Conservation (phyloP, 23 tunicate genomes). For the Styela clava region DNA sequence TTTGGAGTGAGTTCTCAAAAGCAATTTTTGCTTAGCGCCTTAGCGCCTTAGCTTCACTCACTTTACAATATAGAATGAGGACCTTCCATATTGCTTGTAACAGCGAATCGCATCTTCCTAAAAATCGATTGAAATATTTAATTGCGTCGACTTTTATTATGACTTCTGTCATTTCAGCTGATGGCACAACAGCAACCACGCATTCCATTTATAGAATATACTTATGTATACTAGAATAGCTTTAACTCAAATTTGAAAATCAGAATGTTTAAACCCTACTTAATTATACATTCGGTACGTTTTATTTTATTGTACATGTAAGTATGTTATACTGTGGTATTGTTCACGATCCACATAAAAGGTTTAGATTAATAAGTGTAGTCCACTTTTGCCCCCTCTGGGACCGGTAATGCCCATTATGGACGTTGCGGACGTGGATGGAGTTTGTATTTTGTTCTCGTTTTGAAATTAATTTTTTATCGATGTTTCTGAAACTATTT, state of each 20-base stretch:
- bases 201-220: no score
- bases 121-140: not conserved
- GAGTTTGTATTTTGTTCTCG: not conserved
- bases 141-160: not conserved
- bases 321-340: no score
- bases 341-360: not conserved
- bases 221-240: no score
- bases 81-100: not conserved
- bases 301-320: no score
- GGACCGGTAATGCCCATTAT: not conserved
- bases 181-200: no score
- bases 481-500: not conserved
- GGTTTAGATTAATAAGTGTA: not conserved
- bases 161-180: not conserved
- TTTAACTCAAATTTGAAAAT: no score
- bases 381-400: not conserved
- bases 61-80: not conserved
- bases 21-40: no score
- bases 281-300: no score
- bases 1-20: no score
- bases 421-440: not conserved
- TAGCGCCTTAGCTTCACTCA: no score
- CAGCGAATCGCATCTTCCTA: not conserved
- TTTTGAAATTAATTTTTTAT: not conserved
- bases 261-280: no score